Base-by-base conservation (phyloP, 2,797 vertebrate species). In the Anguilla megastoma region DNA sequence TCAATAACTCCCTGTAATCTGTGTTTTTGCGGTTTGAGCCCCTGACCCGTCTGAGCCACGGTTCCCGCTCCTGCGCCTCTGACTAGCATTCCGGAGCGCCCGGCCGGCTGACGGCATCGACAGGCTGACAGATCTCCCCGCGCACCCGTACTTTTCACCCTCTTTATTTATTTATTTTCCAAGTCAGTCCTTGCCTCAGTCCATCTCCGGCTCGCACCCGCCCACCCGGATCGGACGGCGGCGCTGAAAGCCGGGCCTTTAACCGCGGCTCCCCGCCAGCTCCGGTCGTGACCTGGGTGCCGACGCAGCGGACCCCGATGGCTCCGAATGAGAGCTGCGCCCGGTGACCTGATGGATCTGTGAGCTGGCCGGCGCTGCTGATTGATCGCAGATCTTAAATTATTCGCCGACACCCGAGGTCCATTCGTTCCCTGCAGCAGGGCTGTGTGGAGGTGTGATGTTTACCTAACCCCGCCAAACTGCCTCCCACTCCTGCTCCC, bases 261-360 rank as follows among this genome's bases (percentile, higher is more conserved):
- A 96, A 95, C 95, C 95, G 92, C 92, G 93, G 5, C 21, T 69
- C 94, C 93, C 92, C 94, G 94, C 94, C 94, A 94, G 96, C 96
- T 96, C 96, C 95, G 96, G 96, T 96, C n/a, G 0, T 94, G 88
- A 93, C 91, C 94, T 96, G 96, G 96, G 96, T 96, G 95, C 95
- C 95, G 96, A 96, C 95, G 95, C 94, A 93, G 94, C 95, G 95
- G 94, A 95, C 94, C 93, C 95, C 96, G 96, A 97, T 96, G 95
- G 94, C 94, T 95, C 93, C 95, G 96, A 96, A 97, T 97, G 95
- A 97, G 95, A 94, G 93, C 95, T 96, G 96, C 95, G 95, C 93
- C 91, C 94, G 94, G 94, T 94, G 27, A 94, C 94, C 95, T 93
- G 86, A 96, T 95, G 94, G 95, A 95, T 94, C 95, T 96, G 93